phyloP scores from a whole-genome alignment of 2,113 vertebrate genomes.

The Potamarius usumacintae region DNA sequence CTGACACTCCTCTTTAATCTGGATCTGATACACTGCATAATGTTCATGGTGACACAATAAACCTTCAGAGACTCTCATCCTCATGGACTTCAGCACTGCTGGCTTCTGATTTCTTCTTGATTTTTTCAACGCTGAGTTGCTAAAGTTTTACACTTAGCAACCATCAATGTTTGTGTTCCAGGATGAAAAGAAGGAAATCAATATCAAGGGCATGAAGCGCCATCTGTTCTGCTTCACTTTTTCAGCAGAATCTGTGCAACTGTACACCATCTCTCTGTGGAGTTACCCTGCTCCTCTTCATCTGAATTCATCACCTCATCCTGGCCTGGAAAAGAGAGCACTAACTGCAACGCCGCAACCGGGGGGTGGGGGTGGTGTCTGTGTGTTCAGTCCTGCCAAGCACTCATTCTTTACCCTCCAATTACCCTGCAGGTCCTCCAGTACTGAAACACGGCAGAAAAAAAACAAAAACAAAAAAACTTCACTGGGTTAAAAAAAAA shows the following conservation, averaged over 20 bases:
- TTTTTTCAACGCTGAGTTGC: neutral
- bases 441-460: neutral
- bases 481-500: neutral
- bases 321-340: neutral
- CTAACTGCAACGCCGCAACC: neutral
- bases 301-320: constrained; percentile 28
- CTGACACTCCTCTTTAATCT: neutral
- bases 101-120: neutral
- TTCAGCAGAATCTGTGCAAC: neutral
- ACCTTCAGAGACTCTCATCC: neutral
- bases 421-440: constrained; percentile 41
- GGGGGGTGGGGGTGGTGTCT: neutral
- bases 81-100: neutral
- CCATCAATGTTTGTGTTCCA: neutral
- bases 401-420: neutral
- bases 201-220: neutral
- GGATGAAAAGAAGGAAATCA: neutral
- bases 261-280: neutral
- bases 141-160: neutral
- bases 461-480: neutral
- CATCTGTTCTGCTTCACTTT: neutral
- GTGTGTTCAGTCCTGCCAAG: constrained; percentile 36
- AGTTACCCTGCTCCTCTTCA: neutral
- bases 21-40: neutral
- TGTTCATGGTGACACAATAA: neutral